Evolutionary conservation across 2,888 invertebrate genomes (phyloP).

Genomic region (Reticulitermes lucifugus): DNA sequence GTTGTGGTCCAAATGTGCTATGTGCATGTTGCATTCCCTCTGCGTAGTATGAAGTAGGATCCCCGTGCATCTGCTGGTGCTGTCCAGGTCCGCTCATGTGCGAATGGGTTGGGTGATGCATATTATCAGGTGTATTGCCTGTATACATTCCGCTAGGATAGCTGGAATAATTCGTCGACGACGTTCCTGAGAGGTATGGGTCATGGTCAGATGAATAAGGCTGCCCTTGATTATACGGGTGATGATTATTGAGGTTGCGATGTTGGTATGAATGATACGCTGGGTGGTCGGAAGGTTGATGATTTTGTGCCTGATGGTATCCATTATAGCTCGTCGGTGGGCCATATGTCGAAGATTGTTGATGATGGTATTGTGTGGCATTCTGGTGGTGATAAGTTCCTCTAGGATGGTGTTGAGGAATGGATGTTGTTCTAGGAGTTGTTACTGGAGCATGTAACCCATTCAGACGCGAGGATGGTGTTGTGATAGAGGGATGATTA

Average conservation of each 20-base stretch:
- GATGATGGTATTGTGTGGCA: slow-evolving; percentile 61
- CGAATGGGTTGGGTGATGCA: slow-evolving; percentile 22
- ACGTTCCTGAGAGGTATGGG: slow-evolving; percentile 62
- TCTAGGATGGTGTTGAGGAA: slow-evolving; percentile 41
- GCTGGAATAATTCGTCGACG: slow-evolving; percentile 59
- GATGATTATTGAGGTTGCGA: slow-evolving; percentile 57
- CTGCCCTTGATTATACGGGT: slow-evolving; percentile 56
- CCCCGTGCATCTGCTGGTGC: slow-evolving; percentile 59
- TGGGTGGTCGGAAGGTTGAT: slow-evolving; percentile 63
- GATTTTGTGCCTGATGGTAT: slow-evolving; percentile 66
- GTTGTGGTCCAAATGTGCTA: slow-evolving; percentile 13
- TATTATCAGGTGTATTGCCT: not conserved
- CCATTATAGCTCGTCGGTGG: slow-evolving; percentile 64
- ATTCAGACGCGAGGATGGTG: slow-evolving; percentile 47
- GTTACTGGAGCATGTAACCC: slow-evolving; percentile 51
- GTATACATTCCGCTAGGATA: slow-evolving; percentile 59
- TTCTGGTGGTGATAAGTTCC: slow-evolving; percentile 33
- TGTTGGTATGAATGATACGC: slow-evolving; percentile 56
- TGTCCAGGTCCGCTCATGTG: slow-evolving; percentile 46
- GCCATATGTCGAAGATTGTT: slow-evolving; percentile 64
- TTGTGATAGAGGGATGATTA: slow-evolving; percentile 17
- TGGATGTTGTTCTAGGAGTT: slow-evolving; percentile 46
- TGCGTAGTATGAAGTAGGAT: slow-evolving; percentile 17
- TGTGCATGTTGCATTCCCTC: slow-evolving; percentile 54
- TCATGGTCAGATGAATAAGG: slow-evolving; percentile 62